Conservation (phyloP, 2,888 invertebrate genomes). For the Artemia sp. region DNA sequence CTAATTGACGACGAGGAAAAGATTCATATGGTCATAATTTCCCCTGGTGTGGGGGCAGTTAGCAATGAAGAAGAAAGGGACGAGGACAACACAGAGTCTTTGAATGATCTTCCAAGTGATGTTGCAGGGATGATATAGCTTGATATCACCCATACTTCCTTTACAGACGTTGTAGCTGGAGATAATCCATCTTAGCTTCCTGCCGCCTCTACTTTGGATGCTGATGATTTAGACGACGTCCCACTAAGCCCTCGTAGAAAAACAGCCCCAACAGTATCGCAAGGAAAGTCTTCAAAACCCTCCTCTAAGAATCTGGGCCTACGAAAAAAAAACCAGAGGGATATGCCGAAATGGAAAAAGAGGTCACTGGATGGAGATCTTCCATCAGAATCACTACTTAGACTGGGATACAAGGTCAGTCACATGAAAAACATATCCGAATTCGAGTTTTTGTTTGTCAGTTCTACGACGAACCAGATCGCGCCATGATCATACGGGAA, state of each 20-base stretch:
- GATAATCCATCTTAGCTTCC: too few relatives aligned
- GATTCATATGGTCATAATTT: not conserved
- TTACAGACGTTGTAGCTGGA: too few relatives aligned
- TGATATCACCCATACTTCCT: too few relatives aligned
- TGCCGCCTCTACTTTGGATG: too few relatives aligned
- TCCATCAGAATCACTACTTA: too few relatives aligned
- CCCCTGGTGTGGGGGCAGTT: not conserved
- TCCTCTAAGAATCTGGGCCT: not conserved
- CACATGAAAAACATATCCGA: too few relatives aligned
- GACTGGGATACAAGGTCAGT: too few relatives aligned
- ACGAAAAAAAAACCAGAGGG: slow-evolving; percentile 7
- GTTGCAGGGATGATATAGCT: not conserved
- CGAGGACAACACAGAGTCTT: not conserved
- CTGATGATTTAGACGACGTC: too few relatives aligned
- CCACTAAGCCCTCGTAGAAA: too few relatives aligned
- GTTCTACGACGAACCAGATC: too few relatives aligned
- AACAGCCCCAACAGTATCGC: not conserved
- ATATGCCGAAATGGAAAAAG: not conserved
- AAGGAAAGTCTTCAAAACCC: not conserved
- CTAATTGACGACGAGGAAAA: not conserved
- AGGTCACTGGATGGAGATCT: not conserved
- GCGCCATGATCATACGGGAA: too few relatives aligned
- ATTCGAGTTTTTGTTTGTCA: too few relatives aligned
- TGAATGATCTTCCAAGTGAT: slow-evolving; percentile 5
- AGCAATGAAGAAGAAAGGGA: not conserved